Base-by-base conservation (phyloP, 2,888 invertebrate genomes). In the Pristionchus japonicus region DNA sequence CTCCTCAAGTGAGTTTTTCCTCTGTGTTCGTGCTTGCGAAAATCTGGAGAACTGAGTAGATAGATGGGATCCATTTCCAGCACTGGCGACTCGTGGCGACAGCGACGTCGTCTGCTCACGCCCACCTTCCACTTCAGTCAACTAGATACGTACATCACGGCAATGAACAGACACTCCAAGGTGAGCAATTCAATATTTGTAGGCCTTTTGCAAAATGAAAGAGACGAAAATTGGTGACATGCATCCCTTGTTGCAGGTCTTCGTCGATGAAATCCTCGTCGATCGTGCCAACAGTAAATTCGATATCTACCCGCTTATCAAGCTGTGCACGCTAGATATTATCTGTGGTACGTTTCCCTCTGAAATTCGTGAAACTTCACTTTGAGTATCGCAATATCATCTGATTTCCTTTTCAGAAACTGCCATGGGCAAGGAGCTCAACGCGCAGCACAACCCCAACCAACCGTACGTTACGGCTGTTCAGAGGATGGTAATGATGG, bases 121-220 rank as follows among this genome's bases (percentile, higher is more conserved):
- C 86, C 86, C 20, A 86, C 86, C 17, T 86, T 86, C 86, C 86
- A 86, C 49, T 86, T 86, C 70, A 86, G 49, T 3, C 67, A 70
- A 31, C 70, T 86, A 1, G 86, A 86, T 43, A 70, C 70, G 31
- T 86, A 86, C 70, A 70, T 86, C 70, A 70, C 43, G 0, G 43
- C 86, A 1, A 86, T 86, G 86, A 86, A 86, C 23, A 27, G 86
- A 27, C 86, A 86, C 70, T 47, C 70, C n/a, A 86, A 70, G 86
- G 86, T 86, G 31, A 43, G 37, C 49, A 23, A 11, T n/a, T 40
- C 11, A 3, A 31, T 13, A 6, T 17, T 17, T 31, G 11, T 31
- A 1, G 20, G 11, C 7, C 27, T 34, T 17, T 17, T 52, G 17
- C 11, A 17, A 52, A 15, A 15, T 11, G 3, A 57, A 23, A 57